These are phyloP conservation scores for Drosophila borealis DNA, from an alignment of 2,888 invertebrate species.

Conservation along the genomic window DNA sequence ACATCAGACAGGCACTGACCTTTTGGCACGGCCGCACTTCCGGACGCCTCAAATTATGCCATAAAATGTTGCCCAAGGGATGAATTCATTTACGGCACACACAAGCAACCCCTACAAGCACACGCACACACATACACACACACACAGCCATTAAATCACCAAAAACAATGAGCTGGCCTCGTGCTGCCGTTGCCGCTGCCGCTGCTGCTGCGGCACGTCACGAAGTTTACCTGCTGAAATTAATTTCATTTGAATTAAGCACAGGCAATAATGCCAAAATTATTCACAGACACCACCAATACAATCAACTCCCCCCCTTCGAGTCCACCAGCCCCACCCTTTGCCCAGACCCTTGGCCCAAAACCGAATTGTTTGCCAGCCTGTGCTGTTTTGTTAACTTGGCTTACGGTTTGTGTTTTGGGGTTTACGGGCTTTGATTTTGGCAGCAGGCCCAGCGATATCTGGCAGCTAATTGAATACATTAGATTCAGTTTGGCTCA, in stretches of 20 bases:
- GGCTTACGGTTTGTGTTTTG: conserved; percentile 38
- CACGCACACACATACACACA: conserved; percentile 14
- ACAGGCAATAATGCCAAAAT: conserved; percentile 79
- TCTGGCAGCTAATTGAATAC: conserved; percentile 76
- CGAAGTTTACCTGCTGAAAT: conserved; percentile 77
- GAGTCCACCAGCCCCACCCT: conserved; percentile 6
- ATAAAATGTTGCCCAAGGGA: conserved; percentile 79
- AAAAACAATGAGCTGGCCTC: conserved; percentile 74
- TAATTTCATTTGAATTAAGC: conserved; percentile 80
- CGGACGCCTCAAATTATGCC: conserved; percentile 80
- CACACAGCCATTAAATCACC: conserved; percentile 72
- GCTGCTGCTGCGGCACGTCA: conserved; percentile 54
- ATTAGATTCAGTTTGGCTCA: conserved; percentile 69
- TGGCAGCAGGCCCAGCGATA: conserved; percentile 32
- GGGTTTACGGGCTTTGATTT: conserved; percentile 25
- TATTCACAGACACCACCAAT: conserved; percentile 77
- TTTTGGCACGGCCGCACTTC: conserved; percentile 70
- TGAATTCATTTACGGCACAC: conserved; percentile 75
- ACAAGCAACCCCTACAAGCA: conserved; percentile 35
- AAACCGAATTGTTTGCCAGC: conserved; percentile 63
- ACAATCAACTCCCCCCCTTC: conserved; percentile 41
- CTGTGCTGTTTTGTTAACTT: conserved; percentile 54
- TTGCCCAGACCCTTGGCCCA: conserved; percentile 20
- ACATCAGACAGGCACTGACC: conserved; percentile 68
- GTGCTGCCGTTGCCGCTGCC: conserved; percentile 15